A percentile compares a stretch with the other conserved stretches of the same genome.
Evolutionary conservation across 2,113 vertebrate genomes (phyloP).

Genomic region (Cephalopterus ornatus): DNA sequence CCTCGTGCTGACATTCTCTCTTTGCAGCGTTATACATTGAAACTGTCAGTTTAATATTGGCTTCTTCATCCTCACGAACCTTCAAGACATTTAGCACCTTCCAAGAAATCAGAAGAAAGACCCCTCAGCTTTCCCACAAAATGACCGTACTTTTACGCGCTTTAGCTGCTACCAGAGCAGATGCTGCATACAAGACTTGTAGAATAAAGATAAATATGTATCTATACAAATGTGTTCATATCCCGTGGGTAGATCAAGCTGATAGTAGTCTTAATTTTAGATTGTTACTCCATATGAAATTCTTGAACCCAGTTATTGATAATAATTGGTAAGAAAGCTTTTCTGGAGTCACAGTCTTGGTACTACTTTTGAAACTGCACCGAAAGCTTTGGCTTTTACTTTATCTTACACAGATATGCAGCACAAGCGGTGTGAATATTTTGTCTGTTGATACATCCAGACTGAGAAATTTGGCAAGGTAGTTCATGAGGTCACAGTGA

Average conservation of each 20-base stretch:
- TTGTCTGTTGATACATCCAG: neutral
- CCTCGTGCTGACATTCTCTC: constrained; percentile 53
- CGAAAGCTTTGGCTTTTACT: neutral
- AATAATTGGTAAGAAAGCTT: neutral
- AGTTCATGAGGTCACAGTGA: neutral
- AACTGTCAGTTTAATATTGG: constrained; percentile 49
- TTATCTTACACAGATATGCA: neutral
- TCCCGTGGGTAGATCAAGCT: neutral
- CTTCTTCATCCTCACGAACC: constrained; percentile 75
- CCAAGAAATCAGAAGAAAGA: neutral
- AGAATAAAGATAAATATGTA: neutral
- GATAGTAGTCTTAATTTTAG: neutral
- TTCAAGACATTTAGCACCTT: constrained; percentile 79
- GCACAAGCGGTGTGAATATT: neutral
- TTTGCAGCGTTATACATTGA: constrained; percentile 73
- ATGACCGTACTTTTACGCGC: neutral
- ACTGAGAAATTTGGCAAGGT: neutral
- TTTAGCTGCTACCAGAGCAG: neutral
- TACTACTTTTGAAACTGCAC: neutral
- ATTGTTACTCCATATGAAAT: neutral
- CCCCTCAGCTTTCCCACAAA: neutral
- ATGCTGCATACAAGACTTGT: neutral
- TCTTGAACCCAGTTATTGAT: neutral
- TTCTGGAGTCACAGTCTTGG: neutral
- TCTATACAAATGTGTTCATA: neutral